These are phyloP conservation scores for Tipula helvola DNA, from an alignment of 2,888 invertebrate species.

Conservation along the genomic window DNA sequence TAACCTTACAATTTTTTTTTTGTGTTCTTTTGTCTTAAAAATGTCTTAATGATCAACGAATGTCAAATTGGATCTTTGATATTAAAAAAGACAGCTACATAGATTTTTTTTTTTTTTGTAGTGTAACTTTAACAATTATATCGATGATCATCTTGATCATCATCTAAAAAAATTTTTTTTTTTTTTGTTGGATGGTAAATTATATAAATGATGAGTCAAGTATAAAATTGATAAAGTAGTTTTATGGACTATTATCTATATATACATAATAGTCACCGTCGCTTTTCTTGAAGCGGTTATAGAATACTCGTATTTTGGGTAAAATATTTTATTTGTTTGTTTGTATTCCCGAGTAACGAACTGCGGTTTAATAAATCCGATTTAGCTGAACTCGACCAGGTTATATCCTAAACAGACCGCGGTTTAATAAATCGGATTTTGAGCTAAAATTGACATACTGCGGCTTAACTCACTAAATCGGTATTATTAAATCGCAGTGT, in stretches of 20 bases:
- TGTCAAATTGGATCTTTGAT: neutral
- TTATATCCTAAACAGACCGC: no score
- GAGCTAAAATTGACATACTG: no score
- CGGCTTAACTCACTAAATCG: no score
- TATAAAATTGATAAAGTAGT: neutral
- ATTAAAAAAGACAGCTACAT: neutral
- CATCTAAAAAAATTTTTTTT: neutral
- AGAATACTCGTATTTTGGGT: no score
- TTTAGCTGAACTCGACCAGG: no score
- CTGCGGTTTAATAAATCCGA: no score
- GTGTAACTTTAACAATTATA: neutral
- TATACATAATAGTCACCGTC: neutral
- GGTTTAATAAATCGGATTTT: no score
- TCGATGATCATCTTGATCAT: neutral
- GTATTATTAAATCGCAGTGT: no score
- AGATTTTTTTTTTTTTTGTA: neutral
- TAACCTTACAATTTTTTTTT: neutral
- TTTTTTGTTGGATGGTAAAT: neutral
- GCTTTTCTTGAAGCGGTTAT: neutral
- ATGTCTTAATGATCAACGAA: constrained; percentile 4
- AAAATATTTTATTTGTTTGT: no score
- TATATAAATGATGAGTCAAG: neutral
- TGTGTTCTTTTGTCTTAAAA: neutral
- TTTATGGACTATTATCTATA: neutral
- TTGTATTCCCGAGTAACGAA: no score